phyloP scores from a whole-genome alignment of 53 echinoderm and acorn worm species.

The Paracentrotus lividus region DNA sequence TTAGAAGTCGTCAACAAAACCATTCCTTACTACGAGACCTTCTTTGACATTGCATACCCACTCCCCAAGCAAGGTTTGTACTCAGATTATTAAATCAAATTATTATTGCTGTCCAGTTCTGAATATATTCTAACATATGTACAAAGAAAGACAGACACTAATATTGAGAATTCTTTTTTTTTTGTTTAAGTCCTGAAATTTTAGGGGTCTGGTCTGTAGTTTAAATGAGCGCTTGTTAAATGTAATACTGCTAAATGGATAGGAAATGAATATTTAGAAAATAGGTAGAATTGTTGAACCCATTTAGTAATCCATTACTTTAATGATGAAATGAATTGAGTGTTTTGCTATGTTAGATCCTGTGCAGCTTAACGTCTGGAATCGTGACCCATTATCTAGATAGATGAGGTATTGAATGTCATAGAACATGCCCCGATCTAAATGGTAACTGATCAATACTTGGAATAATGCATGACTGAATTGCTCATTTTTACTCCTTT shows the following conservation, averaged over 20 bases:
- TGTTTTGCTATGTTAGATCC: neutral
- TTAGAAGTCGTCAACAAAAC: conserved; percentile 84
- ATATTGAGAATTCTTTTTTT: too few relatives aligned
- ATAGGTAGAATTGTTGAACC: neutral
- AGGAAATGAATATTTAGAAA: neutral
- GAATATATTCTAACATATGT: neutral
- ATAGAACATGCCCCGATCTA: neutral
- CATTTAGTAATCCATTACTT: neutral
- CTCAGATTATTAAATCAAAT: neutral
- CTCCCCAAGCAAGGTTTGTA: conserved; percentile 92
- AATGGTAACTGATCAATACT: conserved; percentile 17
- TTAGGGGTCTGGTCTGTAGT: too few relatives aligned
- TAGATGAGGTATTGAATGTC: conserved; percentile 34
- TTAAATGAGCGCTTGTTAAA: too few relatives aligned
- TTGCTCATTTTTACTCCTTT: neutral
- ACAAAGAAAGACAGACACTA: too few relatives aligned
- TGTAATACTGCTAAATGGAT: too few relatives aligned
- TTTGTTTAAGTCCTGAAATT: too few relatives aligned
- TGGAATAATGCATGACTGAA: conserved; percentile 58
- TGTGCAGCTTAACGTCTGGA: neutral
- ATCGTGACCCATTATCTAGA: conserved; percentile 16
- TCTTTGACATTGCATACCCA: conserved; percentile 82
- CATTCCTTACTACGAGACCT: conserved; percentile 82
- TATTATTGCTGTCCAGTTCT: neutral
- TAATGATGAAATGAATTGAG: neutral